Evolutionary conservation across 1,140 invertebrate species (phyloP).

Genomic region (Drosophila nikananu): DNA sequence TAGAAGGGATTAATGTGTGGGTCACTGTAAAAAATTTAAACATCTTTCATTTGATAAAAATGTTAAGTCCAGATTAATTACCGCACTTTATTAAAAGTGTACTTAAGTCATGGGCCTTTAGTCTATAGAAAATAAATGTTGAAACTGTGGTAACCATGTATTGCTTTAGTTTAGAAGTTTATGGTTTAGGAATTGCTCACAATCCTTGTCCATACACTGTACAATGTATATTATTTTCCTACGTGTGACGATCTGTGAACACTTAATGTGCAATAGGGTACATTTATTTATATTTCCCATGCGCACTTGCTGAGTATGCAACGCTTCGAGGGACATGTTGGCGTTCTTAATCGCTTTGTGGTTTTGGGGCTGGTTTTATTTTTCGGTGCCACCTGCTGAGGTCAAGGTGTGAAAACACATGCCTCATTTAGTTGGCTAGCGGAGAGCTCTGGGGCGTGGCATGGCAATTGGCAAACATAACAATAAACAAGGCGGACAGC

Average conservation of each 20-base stretch:
- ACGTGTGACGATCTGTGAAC: neutral
- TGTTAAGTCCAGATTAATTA: neutral
- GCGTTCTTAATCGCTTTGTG: conserved; percentile 4
- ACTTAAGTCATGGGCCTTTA: neutral
- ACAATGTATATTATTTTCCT: neutral
- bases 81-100: no score
- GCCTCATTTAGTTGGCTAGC: conserved; percentile 43
- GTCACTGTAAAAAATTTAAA: neutral
- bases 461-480: conserved; percentile 70
- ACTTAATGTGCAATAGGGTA: no score
- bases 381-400: conserved; percentile 45
- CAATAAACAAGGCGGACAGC: conserved; percentile 56
- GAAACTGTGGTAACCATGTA: neutral
- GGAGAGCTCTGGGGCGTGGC: neutral
- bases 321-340: conserved; percentile 4
- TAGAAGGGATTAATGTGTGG: neutral
- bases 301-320: neutral
- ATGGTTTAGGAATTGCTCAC: neutral
- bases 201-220: neutral
- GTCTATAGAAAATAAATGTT: no score
- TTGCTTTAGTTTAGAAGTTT: neutral
- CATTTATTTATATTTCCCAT: neutral
- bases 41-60: neutral
- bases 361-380: conserved; percentile 17
- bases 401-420: conserved; percentile 63